These are phyloP conservation scores for Morpho achilles DNA, from an alignment of 2,888 invertebrate species.

Conservation along the genomic window DNA sequence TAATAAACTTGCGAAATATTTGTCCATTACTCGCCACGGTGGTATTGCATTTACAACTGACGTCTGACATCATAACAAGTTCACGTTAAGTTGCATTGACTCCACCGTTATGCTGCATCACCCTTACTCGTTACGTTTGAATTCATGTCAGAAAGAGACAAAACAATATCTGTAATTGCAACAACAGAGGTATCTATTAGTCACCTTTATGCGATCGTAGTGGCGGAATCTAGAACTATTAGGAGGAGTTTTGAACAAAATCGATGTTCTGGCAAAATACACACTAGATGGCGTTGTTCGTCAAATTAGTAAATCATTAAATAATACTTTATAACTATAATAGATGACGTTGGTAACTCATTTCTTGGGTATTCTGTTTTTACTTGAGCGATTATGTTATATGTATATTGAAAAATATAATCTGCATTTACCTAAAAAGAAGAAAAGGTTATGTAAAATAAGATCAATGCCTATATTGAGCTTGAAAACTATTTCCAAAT, in stretches of 20 bases:
- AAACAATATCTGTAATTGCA: conserved; percentile 6
- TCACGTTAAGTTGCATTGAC: conserved; percentile 60
- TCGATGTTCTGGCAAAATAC: too few species aligned
- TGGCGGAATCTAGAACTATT: background rate
- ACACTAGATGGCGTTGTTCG: too few species aligned
- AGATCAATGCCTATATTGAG: too few species aligned
- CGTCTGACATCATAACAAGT: conserved; percentile 40
- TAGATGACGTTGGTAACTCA: too few species aligned
- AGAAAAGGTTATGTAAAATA: too few species aligned
- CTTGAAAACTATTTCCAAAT: too few species aligned
- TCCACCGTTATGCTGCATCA: conserved; percentile 40
- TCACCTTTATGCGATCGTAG: background rate
- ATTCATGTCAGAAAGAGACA: conserved; percentile 14
- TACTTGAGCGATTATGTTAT: too few species aligned
- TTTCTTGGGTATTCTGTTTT: too few species aligned
- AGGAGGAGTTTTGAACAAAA: background rate
- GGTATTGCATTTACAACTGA: conserved; percentile 58
- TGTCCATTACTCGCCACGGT: conserved; percentile 40
- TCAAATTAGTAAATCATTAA: too few species aligned
- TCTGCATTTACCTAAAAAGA: too few species aligned
- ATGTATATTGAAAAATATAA: too few species aligned
- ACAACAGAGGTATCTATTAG: background rate
- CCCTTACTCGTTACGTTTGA: conserved; percentile 5
- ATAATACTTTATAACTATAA: too few species aligned
- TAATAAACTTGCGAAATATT: conserved; percentile 27